Evolutionary conservation across 1,140 invertebrate genomes (phyloP), one percentile per base, ranked within the genome.

Genomic region (Penaeus chinensis): DNA sequence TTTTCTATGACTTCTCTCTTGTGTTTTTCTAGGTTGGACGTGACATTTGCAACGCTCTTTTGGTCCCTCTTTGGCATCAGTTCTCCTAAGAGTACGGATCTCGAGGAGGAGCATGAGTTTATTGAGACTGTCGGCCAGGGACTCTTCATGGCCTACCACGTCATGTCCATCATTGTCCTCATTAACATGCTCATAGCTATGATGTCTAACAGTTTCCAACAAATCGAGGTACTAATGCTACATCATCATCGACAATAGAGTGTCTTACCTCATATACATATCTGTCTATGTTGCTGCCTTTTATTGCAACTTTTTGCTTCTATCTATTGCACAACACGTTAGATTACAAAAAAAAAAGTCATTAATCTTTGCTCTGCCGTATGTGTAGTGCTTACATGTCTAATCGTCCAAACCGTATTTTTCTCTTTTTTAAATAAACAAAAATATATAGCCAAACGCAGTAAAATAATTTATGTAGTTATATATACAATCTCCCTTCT

Each of bases 131-230:
- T 91, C 20, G 91, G 91, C 32, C 83, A 92, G 91, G 90, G 92
- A 62, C 91, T 93, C 74, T 93, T 93, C 87, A 93, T 92, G 76
- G 96, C 95, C 0, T 98, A 97, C 91, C 96, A 96, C 71, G 96
- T 97, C 77, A 98, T 98, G 92, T 98, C 97, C 90, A 95, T 98
- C 84, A 97, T 98, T 90, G 97, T 98, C 1, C 93, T 98, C 8
- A 94, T 98, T 69, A 98, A 98, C 93, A 96, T 98, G 95, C 94
- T 98, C 10, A 98, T 98, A 92, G 97, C 97, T 91, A 98, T 98
- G 97, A 98, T 98, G 96, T 97, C 96, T 63, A 98, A 97, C 92
- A 98, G 97, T 1, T 98, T 97, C 92, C 96, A 97, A 93, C 96
- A 96, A 60, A 98, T 98, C 90, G 97, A 96, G 90, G 96, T 97